phyloP scores from a whole-genome alignment of 2,113 vertebrate genomes.

The human region GRCh38 chr5:149059501-149060000 shows the following conservation, averaged over 20 bases:
- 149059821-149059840: background rate
- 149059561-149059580: background rate
- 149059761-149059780: conserved; percentile 1
- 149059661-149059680: background rate
- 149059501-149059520: background rate
- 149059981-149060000: background rate
- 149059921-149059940: background rate
- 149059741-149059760: background rate
- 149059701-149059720: background rate
- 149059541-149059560: background rate
- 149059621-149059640: background rate
- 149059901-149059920: background rate
- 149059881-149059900: background rate
- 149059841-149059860: background rate
- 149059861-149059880: background rate
- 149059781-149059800: background rate
- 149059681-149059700: conserved; percentile 16
- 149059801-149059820: background rate
- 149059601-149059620: background rate
- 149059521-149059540: background rate
- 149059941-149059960: background rate
- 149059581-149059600: background rate
- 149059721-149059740: background rate
- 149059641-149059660: background rate
- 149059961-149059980: background rate